phyloP scores from a whole-genome alignment of 92 coral and sea anemone genomes.

The Nematostella vectensis region DNA sequence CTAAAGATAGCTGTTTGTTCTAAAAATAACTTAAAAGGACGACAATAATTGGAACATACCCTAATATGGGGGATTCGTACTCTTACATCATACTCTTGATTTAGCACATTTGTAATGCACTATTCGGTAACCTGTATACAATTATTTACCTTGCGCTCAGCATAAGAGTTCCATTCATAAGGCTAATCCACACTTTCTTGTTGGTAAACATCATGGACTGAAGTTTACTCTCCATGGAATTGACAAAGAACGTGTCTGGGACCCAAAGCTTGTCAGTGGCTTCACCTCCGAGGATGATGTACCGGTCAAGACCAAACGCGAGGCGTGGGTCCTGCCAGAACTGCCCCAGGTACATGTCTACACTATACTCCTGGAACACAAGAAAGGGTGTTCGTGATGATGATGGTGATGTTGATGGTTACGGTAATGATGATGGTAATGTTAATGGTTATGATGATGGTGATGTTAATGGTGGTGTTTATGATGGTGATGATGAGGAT shows the following conservation, averaged over 20 bases:
- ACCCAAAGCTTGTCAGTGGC: conserved; percentile 82
- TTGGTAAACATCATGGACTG: conserved; percentile 81
- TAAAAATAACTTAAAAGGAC: no score
- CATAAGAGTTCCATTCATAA: conserved; percentile 84
- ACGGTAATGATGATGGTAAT: no score
- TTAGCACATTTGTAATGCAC: no score
- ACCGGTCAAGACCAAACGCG: conserved; percentile 78
- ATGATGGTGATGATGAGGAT: no score
- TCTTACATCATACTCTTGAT: no score
- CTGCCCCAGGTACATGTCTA: conserved; percentile 94
- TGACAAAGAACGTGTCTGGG: conserved; percentile 91
- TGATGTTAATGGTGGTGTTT: no score
- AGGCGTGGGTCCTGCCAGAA: conserved; percentile 96
- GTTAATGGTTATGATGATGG: no score
- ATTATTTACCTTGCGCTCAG: conserved; percentile 90
- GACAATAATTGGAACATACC: no score
- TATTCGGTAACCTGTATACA: no score
- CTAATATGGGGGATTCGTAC: no score
- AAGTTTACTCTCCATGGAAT: conserved; percentile 83
- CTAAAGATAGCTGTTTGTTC: no score
- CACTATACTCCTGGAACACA: conserved; percentile 60
- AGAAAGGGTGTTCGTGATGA: neutral
- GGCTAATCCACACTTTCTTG: conserved; percentile 85
- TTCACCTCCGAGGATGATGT: conserved; percentile 82
- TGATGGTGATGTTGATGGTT: no score